Conservation (phyloP, 1,140 invertebrate genomes). For the Lerema accius region DNA sequence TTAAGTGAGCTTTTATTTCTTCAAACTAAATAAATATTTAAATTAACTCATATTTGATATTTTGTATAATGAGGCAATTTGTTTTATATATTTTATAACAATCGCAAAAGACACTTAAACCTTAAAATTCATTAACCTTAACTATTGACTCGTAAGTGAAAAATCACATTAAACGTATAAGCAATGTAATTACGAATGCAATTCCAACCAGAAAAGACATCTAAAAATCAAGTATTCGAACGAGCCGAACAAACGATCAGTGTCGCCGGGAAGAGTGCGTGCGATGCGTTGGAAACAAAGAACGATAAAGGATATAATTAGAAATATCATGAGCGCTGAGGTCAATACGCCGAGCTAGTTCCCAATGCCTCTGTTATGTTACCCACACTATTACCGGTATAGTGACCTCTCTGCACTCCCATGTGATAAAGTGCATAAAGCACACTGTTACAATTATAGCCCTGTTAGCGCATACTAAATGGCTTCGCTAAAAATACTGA, state of each 20-base stretch:
- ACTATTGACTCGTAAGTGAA: too few species aligned
- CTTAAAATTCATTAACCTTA: too few species aligned
- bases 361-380: constrained; percentile 61
- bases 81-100: too few species aligned
- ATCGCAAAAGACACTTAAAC: too few species aligned
- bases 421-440: constrained; percentile 44
- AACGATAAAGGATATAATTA: constrained; percentile 72
- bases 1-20: too few species aligned
- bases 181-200: neutral
- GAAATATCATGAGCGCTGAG: constrained; percentile 61
- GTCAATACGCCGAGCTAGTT: constrained; percentile 62
- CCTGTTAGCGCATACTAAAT: constrained; percentile 23
- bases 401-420: constrained; percentile 60
- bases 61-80: too few species aligned
- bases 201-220: neutral
- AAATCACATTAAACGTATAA: too few species aligned
- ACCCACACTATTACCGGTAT: constrained; percentile 60
- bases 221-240: constrained; percentile 1
- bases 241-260: constrained; percentile 28
- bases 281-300: constrained; percentile 55
- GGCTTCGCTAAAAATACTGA: constrained; percentile 24
- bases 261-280: constrained; percentile 31
- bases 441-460: constrained; percentile 28
- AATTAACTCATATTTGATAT: too few species aligned
- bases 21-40: too few species aligned